Base-by-base conservation (phyloP, 2,797 vertebrate species). In the Premnoplex brunnescens region DNA sequence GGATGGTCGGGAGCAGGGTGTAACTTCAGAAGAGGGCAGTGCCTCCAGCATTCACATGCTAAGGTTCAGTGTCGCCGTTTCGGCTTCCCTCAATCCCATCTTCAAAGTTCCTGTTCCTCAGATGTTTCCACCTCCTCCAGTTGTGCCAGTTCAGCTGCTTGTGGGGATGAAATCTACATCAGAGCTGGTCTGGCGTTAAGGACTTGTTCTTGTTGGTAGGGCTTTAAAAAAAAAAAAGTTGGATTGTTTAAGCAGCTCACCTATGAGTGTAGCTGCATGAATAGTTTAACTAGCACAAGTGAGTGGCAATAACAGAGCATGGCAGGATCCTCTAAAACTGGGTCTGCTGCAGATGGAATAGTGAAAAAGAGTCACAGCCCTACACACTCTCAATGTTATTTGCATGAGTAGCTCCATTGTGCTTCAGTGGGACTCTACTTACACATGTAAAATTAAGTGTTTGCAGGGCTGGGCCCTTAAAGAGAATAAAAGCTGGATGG, bases 371-470 rank as follows among this genome's bases (percentile, higher is more conserved):
- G 90, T 76, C 76, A 76, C 76, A 62, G 74, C 83, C 80, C 80
- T 72, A 72, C 88, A 81, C 1, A 2, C 83, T 96, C 82, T 81
- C 84, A 79, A 34, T 49, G 46, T 94, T 93, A 93, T 84, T 95
- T 95, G 95, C 94, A 86, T 94, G 96, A 94, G 96, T 91, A 82
- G 89, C 85, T 91, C 89, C 88, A 90, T 79, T 93, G 94, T 96
- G 54, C 92, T 94, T 95, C 89, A 87, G 67, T 89, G 88, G 80
- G 59, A 91, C 83, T 96, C 77, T 91, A 91, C 95, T 95, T 90
- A 71, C 41, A 93, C 86, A 86, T 94, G 88, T 95, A 95, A 94
- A 97, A 93, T 69, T 84, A 88, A 81, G 74, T 87, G 77, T 91
- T 91, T 93, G 80, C 74, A 87, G 93, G 91, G 93, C 83, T 0